Evolutionary conservation across 2,113 vertebrate species (phyloP).

Genomic region (Silurus glanis): DNA sequence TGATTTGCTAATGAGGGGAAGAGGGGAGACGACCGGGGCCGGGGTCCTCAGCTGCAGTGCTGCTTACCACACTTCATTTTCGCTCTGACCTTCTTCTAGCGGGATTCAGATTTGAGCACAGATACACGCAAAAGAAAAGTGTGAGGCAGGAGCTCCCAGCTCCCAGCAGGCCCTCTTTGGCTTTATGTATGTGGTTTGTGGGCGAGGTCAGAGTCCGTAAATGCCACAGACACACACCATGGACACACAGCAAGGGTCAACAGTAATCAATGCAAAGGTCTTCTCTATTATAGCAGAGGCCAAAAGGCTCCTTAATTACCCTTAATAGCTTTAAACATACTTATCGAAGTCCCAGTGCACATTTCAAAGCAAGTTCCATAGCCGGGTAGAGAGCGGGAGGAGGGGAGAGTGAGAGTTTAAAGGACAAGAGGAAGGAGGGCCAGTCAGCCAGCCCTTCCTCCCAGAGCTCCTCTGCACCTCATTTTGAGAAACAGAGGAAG

Average conservation of each 20-base stretch:
- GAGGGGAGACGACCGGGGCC: constrained; percentile 85
- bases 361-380: constrained; percentile 64
- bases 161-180: constrained; percentile 48
- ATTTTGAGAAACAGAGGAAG: constrained; percentile 40
- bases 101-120: constrained; percentile 88
- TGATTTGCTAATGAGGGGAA: constrained; percentile 99
- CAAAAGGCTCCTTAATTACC: constrained; percentile 89
- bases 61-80: constrained; percentile 94
- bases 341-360: constrained; percentile 74
- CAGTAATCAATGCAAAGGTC: constrained; percentile 86
- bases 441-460: constrained; percentile 53
- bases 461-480: constrained; percentile 68
- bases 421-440: constrained; percentile 56
- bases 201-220: constrained; percentile 60
- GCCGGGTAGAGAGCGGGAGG: constrained; percentile 23
- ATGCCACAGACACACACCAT: constrained; percentile 78
- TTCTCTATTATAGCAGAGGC: constrained; percentile 78
- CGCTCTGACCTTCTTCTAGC: constrained; percentile 93
- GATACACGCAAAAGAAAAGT: constrained; percentile 71
- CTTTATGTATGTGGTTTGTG: constrained; percentile 14
- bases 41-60: constrained; percentile 96
- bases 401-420: constrained; percentile 39
- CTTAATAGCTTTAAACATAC: constrained; percentile 93
- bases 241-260: constrained; percentile 79
- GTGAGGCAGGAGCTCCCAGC: constrained; percentile 76